Percentiles rank a stretch among this genome's conserved stretches.
Evolutionary conservation across 2,113 vertebrate species (phyloP).

Genomic region (Saccopteryx leptura): DNA sequence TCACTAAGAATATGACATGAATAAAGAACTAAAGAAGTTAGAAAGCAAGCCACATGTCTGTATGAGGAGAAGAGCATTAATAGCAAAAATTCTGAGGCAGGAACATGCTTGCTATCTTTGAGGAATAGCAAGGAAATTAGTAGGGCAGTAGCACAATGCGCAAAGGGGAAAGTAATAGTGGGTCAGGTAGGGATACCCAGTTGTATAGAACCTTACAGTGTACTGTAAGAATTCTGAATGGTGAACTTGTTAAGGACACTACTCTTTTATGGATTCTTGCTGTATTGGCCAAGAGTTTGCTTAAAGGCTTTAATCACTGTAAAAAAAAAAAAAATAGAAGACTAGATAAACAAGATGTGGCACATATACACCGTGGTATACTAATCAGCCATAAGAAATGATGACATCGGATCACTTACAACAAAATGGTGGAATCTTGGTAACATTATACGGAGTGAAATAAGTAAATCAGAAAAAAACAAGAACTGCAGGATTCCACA

Average conservation of each 20-base stretch:
- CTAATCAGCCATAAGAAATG: too few species aligned
- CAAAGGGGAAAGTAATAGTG: neutral
- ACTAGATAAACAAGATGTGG: too few species aligned
- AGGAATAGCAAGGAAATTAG: conserved; percentile 3
- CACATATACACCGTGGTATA: too few species aligned
- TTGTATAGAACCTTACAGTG: neutral
- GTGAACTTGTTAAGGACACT: neutral
- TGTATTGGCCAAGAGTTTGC: too few species aligned
- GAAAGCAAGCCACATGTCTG: neutral
- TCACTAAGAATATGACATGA: conserved; percentile 13
- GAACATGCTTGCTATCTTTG: neutral
- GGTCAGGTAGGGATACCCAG: neutral
- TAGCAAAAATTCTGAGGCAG: conserved; percentile 29
- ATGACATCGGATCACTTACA: too few species aligned
- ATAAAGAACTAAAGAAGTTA: conserved; percentile 29
- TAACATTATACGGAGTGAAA: too few species aligned
- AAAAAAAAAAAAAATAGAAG: too few species aligned
- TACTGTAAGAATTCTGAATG: neutral
- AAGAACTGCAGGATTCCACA: too few species aligned
- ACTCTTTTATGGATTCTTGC: too few species aligned
- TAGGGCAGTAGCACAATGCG: neutral
- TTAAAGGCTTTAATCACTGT: too few species aligned
- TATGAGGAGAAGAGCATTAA: neutral
- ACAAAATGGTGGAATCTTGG: too few species aligned
- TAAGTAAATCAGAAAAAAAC: too few species aligned